phyloP scores from a whole-genome alignment of 2,888 invertebrate species.

The Phengaris alcon region DNA sequence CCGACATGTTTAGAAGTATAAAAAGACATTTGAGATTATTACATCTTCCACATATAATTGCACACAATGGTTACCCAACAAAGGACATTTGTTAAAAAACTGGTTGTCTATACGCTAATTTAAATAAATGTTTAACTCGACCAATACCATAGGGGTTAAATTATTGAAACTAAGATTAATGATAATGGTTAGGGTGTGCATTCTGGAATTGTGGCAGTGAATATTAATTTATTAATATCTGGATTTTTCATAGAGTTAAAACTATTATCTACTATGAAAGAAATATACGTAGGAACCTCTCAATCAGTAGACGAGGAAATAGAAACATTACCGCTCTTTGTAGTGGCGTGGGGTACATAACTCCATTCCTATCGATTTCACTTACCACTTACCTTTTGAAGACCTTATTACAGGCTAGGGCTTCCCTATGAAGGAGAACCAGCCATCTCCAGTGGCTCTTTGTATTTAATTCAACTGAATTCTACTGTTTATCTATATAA shows the following conservation, averaged over 20 bases:
- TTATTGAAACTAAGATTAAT: constrained; percentile 80
- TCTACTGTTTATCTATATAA: no score
- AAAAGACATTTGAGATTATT: constrained; percentile 75
- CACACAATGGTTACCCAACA: constrained; percentile 75
- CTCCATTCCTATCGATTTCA: no score
- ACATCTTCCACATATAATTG: constrained; percentile 76
- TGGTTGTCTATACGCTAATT: constrained; percentile 66
- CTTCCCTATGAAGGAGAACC: no score
- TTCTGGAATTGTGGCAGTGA: constrained; percentile 52
- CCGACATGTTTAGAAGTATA: constrained; percentile 75
- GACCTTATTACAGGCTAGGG: no score
- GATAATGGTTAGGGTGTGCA: constrained; percentile 59
- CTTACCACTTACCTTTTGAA: no score
- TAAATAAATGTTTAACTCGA: constrained; percentile 69
- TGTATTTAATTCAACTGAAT: no score
- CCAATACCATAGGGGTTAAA: constrained; percentile 67
- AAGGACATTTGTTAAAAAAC: constrained; percentile 48
- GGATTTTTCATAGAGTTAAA: neutral
- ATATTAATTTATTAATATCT: constrained; percentile 61
- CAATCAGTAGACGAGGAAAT: no score
- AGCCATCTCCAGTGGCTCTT: no score
- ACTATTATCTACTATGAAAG: neutral
- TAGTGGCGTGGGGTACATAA: no score
- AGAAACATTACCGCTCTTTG: no score
- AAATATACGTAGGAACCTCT: neutral